These are phyloP conservation scores for Oreonectes daqikongensis DNA, from an alignment of 2,797 vertebrate species.

Conservation along the genomic window DNA sequence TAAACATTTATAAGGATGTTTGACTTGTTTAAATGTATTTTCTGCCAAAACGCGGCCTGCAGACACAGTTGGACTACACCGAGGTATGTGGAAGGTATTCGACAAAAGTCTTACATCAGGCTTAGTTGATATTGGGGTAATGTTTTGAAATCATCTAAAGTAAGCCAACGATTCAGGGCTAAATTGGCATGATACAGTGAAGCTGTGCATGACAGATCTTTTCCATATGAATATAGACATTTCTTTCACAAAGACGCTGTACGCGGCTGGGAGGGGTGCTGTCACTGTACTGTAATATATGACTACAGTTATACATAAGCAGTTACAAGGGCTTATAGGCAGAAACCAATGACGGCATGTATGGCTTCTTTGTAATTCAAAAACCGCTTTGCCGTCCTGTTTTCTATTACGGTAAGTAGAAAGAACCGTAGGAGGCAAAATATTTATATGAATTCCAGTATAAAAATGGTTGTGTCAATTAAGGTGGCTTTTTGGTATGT, in stretches of 20 bases:
- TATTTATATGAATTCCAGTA: not conserved
- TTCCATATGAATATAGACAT: constrained; percentile 64
- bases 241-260: constrained; percentile 51
- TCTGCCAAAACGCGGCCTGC: constrained; percentile 27
- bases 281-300: constrained; percentile 53
- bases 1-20: constrained; percentile 10
- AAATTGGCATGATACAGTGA: constrained; percentile 46
- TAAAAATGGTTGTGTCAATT: not conserved
- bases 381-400: not conserved
- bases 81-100: constrained; percentile 29
- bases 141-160: constrained; percentile 12
- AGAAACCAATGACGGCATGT: constrained; percentile 59
- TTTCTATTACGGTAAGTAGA: not conserved
- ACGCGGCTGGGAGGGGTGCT: constrained; percentile 44
- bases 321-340: constrained; percentile 62
- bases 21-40: constrained; percentile 3
- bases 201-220: constrained; percentile 58
- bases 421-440: not conserved
- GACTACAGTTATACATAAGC: constrained; percentile 58
- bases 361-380: constrained; percentile 51
- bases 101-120: constrained; percentile 18
- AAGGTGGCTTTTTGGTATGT: not conserved
- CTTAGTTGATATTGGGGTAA: constrained; percentile 16
- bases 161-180: constrained; percentile 15
- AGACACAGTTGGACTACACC: constrained; percentile 30